Evolutionary conservation across 2,113 vertebrate species (phyloP).

Genomic region (Nanorana parkeri): DNA sequence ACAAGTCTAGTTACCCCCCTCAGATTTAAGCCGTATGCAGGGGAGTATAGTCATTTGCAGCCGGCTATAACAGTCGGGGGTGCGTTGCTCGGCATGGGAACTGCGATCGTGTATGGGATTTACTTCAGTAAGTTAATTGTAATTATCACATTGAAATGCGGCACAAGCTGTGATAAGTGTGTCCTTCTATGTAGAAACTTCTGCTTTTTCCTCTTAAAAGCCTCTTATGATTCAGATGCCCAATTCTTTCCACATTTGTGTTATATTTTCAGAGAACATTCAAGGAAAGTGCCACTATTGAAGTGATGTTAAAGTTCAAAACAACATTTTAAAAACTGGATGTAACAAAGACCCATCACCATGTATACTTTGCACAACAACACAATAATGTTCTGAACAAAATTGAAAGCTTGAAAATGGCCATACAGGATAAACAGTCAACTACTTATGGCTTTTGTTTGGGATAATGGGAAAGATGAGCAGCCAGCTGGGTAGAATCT

Average conservation of each 20-base stretch:
- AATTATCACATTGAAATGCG: constrained; percentile 38
- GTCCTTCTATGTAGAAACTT: not conserved
- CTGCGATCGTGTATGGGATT: not conserved
- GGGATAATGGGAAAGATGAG: too few relatives aligned
- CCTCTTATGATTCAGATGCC: constrained; percentile 1
- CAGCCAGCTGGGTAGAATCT: too few relatives aligned
- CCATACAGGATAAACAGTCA: too few relatives aligned
- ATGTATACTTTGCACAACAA: too few relatives aligned
- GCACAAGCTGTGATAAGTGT: constrained; percentile 35
- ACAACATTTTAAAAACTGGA: too few relatives aligned
- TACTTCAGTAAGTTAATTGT: not conserved
- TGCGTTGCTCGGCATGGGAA: not conserved
- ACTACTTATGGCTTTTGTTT: too few relatives aligned
- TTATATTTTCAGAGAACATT: not conserved
- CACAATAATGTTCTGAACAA: too few relatives aligned
- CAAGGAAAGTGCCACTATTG: not conserved
- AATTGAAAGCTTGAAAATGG: too few relatives aligned
- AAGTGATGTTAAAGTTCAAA: too few relatives aligned
- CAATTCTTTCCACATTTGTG: not conserved
- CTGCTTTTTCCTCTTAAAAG: constrained; percentile 5
- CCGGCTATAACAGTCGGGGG: not conserved
- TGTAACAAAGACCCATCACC: too few relatives aligned
- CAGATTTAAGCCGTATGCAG: not conserved
- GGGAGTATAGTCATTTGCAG: not conserved
- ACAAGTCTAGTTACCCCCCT: not conserved